phyloP scores from a whole-genome alignment of 2,888 invertebrate species.

The Blastobasis adustella region DNA sequence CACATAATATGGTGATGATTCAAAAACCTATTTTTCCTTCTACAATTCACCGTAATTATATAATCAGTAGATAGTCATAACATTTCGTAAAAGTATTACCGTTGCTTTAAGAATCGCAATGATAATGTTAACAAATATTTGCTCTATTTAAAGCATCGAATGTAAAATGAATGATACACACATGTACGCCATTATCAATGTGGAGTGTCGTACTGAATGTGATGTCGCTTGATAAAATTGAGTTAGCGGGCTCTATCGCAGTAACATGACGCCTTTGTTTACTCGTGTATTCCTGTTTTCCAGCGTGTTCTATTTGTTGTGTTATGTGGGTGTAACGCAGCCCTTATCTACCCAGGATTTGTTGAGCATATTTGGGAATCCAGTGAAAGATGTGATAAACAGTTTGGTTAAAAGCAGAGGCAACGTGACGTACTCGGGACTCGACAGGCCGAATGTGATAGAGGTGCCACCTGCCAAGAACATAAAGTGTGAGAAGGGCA shows the following conservation, averaged over 20 bases:
- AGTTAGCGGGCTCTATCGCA: conserved; percentile 18
- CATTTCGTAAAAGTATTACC: too few relatives aligned
- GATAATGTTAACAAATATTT: too few relatives aligned
- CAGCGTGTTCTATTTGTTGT: conserved; percentile 39
- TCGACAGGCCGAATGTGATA: conserved; percentile 36
- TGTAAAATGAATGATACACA: too few relatives aligned
- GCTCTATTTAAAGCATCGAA: too few relatives aligned
- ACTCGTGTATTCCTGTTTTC: conserved; percentile 45
- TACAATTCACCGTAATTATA: too few relatives aligned
- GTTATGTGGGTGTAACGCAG: conserved; percentile 26
- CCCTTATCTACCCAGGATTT: conserved; percentile 38
- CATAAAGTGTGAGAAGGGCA: conserved; percentile 26
- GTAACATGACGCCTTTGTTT: conserved; percentile 54
- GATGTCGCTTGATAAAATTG: conserved; percentile 36
- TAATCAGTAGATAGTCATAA: too few relatives aligned
- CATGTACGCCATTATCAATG: conserved; percentile 1
- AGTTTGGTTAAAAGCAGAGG: conserved; percentile 12
- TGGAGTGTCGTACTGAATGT: conserved; percentile 18
- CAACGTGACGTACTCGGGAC: conserved; percentile 11
- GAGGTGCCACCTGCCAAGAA: conserved; percentile 46
- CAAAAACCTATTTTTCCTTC: too few relatives aligned
- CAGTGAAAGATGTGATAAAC: conserved; percentile 42
- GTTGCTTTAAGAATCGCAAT: too few relatives aligned
- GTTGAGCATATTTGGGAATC: conserved; percentile 50
- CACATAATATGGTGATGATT: too few relatives aligned